Base-by-base conservation (phyloP, 2,113 vertebrate species). In the Tetrao urogallus region DNA sequence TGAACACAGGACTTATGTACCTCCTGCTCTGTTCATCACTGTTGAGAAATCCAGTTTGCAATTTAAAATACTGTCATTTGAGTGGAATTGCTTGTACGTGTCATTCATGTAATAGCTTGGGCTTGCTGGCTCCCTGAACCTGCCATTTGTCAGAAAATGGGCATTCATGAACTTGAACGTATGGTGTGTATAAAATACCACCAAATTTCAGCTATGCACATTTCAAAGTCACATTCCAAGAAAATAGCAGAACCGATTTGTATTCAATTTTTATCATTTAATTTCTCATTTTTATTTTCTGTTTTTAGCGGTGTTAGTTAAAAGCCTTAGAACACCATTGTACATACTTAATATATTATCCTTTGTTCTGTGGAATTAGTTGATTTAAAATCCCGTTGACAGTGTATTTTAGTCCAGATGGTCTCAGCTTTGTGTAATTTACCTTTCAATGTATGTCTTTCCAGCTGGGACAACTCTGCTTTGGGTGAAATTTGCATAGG, bases 391-490 rank as follows among this genome's bases (percentile, higher is more conserved):
- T 86, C 25, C 78, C 69, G 21, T 34, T 96, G 93, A 90, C 71
- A 79, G 82, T 88, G 66, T 93, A 65, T 93, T 93, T 96, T 61
- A 90, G 90, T 91, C 76, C 92, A 95, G 90, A 92, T 94, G 86
- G 80, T 72, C 78, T 58, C 70, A 76, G 82, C 74, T 82, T 97
- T 93, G 70, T 88, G 52, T 86, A 96, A 96, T 95, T 97, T 96
- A 88, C 87, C 88, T 94, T 96, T 96, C 94, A 97, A 93, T 89
- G 91, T 97, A 89, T 93, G 90, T 56, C 82, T 92, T 95, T 83
- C 92, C 96, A 97, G 91, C 90, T 97, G 96, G 90, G 91, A 94
- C 95, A 95, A 65, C 64, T 90, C 90, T 95, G 80, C 81, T 94
- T 92, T 95, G 94, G 82, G 89, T 97, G 60, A 86, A 93, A 96